Conservation (phyloP, 2,113 vertebrate genomes). For the Callipepla squamata region DNA sequence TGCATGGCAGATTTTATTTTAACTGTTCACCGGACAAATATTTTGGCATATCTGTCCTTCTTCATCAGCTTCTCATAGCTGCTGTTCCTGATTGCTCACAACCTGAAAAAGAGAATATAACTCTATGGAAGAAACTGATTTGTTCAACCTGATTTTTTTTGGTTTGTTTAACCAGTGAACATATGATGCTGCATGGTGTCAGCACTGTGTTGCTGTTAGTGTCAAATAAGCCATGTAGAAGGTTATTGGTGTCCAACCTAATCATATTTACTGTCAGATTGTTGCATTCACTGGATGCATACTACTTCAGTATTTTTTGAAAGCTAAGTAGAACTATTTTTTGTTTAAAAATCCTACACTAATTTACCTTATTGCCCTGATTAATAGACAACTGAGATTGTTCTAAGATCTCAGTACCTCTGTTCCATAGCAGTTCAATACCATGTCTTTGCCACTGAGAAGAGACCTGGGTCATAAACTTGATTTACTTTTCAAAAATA, state of each 20-base stretch:
- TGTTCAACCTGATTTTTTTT: slow-evolving; percentile 47
- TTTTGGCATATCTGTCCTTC: slow-evolving; percentile 21
- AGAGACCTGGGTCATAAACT: background rate
- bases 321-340: slow-evolving; percentile 25
- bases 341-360: slow-evolving; percentile 32
- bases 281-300: background rate
- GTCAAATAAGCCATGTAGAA: slow-evolving; percentile 35
- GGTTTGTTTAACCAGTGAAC: slow-evolving; percentile 54
- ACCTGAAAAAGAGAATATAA: background rate
- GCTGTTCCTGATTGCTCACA: slow-evolving; percentile 28
- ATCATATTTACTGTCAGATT: slow-evolving; percentile 30
- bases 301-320: background rate
- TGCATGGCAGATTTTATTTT: background rate
- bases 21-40: background rate
- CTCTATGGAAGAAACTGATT: background rate
- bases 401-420: background rate
- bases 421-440: background rate
- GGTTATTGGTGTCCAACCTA: background rate
- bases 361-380: slow-evolving; percentile 14
- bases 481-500: background rate
- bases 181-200: background rate
- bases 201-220: background rate
- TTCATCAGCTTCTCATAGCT: slow-evolving; percentile 9
- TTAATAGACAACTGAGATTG: background rate
- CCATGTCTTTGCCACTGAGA: background rate